phyloP scores from a whole-genome alignment of 2,113 vertebrate species.

The Microcebus murinus region DNA sequence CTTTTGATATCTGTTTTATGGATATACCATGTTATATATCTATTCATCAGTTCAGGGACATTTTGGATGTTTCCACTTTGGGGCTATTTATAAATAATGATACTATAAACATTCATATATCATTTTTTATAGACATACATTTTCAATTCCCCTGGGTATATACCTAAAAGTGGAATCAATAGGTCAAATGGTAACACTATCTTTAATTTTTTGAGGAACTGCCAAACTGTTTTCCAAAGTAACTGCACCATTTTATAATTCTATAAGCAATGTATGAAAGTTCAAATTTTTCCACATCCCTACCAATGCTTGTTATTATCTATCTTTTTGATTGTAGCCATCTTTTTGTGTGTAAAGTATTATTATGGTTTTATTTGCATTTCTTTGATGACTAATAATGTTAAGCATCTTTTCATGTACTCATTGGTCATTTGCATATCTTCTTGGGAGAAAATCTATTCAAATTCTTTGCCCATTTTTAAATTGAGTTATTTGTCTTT shows the following conservation, averaged over 20 bases:
- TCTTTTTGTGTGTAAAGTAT: neutral
- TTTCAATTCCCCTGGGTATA: neutral
- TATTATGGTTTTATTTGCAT: neutral
- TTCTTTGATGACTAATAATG: neutral
- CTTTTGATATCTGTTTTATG: neutral
- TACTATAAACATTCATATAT: neutral
- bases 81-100: neutral
- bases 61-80: neutral
- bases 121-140: neutral
- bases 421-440: neutral
- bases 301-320: neutral
- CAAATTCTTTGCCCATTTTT: neutral
- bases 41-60: neutral
- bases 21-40: neutral
- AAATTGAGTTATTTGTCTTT: conserved; percentile 6
- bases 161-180: neutral
- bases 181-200: neutral
- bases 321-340: neutral
- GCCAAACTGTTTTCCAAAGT: neutral
- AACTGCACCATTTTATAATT: neutral
- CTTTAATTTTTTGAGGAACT: neutral
- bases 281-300: neutral
- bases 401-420: neutral
- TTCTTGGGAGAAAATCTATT: neutral
- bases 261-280: neutral